These are phyloP conservation scores for Streptopelia turtur DNA, from an alignment of 2,797 vertebrate genomes.

Conservation along the genomic window DNA sequence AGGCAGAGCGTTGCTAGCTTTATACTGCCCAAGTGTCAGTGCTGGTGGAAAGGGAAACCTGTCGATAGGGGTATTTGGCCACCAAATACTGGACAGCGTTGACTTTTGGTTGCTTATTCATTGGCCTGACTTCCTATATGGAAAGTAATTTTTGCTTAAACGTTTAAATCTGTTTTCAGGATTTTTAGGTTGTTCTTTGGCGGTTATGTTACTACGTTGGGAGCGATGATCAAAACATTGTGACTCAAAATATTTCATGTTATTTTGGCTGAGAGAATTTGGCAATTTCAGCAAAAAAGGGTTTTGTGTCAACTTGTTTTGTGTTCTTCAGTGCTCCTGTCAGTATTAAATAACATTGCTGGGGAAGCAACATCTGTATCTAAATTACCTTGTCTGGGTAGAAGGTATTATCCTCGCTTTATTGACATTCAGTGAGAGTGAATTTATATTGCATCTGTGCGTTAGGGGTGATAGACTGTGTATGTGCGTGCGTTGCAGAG, in stretches of 20 bases:
- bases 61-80: neutral
- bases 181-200: neutral
- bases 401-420: neutral
- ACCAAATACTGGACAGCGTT: rapidly evolving
- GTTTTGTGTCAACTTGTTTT: neutral
- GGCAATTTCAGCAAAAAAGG: neutral
- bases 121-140: neutral
- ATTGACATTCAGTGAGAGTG: neutral
- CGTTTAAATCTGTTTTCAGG: neutral
- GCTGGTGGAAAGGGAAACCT: neutral
- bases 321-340: neutral
- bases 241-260: neutral
- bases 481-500: neutral
- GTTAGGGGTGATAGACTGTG: neutral
- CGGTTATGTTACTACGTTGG: neutral
- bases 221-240: neutral
- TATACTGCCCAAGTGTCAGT: neutral
- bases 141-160: neutral
- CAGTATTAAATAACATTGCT: neutral
- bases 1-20: neutral
- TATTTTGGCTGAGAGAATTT: neutral
- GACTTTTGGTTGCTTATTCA: neutral
- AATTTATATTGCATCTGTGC: neutral
- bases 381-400: neutral
- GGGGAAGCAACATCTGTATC: neutral